Percentiles rank a stretch among this genome's conserved stretches.
phyloP scores from a whole-genome alignment of 2,113 vertebrate genomes.

The Muntiacus reevesi region DNA sequence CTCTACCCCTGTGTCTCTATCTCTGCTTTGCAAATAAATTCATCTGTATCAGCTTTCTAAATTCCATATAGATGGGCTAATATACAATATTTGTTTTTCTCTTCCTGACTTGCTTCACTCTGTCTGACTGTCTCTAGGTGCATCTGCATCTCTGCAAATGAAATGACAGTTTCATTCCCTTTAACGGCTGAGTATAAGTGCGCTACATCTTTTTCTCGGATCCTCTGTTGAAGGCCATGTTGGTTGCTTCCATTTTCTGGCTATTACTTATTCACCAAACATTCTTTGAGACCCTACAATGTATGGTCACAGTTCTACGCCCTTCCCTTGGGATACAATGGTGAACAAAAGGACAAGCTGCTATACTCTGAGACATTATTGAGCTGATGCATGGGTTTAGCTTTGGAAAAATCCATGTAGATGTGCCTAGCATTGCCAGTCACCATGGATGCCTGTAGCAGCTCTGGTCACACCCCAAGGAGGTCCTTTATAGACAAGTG shows the following conservation, averaged over 20 bases:
- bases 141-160: neutral
- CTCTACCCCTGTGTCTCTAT: neutral
- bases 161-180: neutral
- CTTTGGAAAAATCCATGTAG: neutral
- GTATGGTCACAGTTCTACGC: neutral
- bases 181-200: neutral
- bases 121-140: neutral
- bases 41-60: neutral
- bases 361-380: neutral
- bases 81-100: neutral
- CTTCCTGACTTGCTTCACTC: neutral
- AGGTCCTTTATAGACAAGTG: neutral
- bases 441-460: neutral
- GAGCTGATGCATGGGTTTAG: neutral
- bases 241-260: neutral
- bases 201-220: neutral
- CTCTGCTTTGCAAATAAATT: neutral
- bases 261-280: neutral
- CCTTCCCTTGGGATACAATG: too few species aligned
- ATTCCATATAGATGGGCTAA: neutral
- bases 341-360: neutral
- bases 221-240: neutral
- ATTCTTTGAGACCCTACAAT: neutral
- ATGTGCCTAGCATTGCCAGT: neutral
- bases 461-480: neutral